Evolutionary conservation across 2,113 vertebrate genomes (phyloP).

Genomic region (Phrynocephalus versicolor): DNA sequence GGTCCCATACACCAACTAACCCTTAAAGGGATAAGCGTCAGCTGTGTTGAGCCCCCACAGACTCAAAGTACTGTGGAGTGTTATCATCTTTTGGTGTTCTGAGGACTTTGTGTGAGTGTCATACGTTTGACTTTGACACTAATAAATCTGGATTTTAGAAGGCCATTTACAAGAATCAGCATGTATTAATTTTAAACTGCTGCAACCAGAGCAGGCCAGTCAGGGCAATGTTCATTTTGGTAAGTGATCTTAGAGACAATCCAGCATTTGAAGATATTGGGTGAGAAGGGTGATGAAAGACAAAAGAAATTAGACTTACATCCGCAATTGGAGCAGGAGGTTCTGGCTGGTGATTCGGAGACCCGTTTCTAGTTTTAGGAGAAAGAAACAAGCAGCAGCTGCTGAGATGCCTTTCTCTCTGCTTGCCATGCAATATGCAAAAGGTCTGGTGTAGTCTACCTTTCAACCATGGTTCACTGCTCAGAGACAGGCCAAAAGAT

Average conservation of each 20-base stretch:
- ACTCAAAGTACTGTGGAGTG: too few species aligned
- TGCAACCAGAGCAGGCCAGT: background rate
- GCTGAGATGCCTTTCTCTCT: background rate
- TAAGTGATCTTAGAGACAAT: background rate
- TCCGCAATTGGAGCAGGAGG: constrained; percentile 75
- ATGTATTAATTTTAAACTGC: accelerated
- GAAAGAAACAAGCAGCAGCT: constrained; percentile 16
- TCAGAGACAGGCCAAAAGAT: background rate
- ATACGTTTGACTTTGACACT: background rate
- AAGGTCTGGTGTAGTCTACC: too few species aligned
- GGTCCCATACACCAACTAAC: too few species aligned
- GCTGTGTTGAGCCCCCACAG: too few species aligned
- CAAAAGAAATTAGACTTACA: constrained; percentile 69
- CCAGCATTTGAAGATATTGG: background rate
- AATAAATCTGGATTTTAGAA: background rate
- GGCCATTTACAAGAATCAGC: accelerated
- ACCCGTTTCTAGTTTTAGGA: constrained; percentile 82
- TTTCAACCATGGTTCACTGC: background rate
- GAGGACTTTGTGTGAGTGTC: too few species aligned
- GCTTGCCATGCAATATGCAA: background rate
- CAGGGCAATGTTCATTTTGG: background rate
- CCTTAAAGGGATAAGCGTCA: too few species aligned
- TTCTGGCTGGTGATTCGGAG: constrained; percentile 85
- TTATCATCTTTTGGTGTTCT: too few species aligned
- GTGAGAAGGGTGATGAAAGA: background rate